phyloP scores from a whole-genome alignment of 2,888 invertebrate species.

The Clistopyga incitator region DNA sequence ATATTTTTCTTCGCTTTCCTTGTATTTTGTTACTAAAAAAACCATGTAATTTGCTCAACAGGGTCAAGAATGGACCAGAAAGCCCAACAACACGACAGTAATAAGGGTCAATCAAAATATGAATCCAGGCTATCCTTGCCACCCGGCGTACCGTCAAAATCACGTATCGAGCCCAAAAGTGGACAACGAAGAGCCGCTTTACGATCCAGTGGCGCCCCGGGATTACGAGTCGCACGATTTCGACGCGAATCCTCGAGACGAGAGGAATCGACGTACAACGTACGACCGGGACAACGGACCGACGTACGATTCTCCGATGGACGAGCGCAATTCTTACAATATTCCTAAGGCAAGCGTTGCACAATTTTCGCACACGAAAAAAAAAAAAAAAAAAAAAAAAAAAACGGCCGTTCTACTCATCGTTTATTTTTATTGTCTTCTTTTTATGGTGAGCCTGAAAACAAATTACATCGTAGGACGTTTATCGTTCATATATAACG shows the following conservation, averaged over 20 bases:
- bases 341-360: conserved; percentile 74
- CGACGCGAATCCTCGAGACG: conserved; percentile 81
- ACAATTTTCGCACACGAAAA: neutral
- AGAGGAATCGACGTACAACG: conserved; percentile 79
- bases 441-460: neutral
- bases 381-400: too few relatives aligned
- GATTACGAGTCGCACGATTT: conserved; percentile 83
- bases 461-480: neutral
- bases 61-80: conserved; percentile 81
- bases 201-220: conserved; percentile 82
- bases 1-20: too few relatives aligned
- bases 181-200: conserved; percentile 80
- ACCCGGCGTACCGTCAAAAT: conserved; percentile 69
- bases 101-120: conserved; percentile 82
- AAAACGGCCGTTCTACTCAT: neutral
- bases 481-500: conserved; percentile 17
- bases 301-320: conserved; percentile 73
- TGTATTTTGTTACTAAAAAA: neutral
- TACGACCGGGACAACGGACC: conserved; percentile 73
- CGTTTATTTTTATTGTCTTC: neutral
- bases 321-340: conserved; percentile 73
- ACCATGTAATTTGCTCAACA: conserved; percentile 59
- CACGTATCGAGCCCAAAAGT: conserved; percentile 67
- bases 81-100: conserved; percentile 82
- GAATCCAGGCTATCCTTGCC: conserved; percentile 68